Base-by-base conservation (phyloP, 2,797 vertebrate species). In the Scyliorhinus canicula region DNA sequence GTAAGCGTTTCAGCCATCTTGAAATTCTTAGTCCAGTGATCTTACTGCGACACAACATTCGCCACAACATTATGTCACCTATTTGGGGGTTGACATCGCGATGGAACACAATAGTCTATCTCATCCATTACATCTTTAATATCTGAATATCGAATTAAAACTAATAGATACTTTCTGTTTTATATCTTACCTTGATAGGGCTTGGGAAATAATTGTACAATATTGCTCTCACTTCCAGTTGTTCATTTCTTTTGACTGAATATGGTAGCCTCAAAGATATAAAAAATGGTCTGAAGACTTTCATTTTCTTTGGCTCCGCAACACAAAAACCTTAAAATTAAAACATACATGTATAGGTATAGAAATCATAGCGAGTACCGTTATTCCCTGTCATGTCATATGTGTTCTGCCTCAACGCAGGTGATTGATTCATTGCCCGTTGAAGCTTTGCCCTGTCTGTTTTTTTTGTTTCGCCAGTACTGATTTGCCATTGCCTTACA, bases 191-290 rank as follows among this genome's bases (percentile, higher is more conserved):
- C 97, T 96, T 93, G 95, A 97, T 95, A 1, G 95, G 93, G 0
- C 94, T 35, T 21, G 96, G 60, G 26, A 95, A 95, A 95, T 97
- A 97, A 95, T 97, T 97, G 96, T 97, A 97, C 95, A 97, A 14
- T 6, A 97, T 96, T n/a, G 96, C 97, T 95, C 97, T 97, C 95
- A 97, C 96, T 96, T 97, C 97, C 35, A 97, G 96, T 44, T 97
- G 97, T 88, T 97, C 97, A 0, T 97, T 96, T 95, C 96, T 95
- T 96, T 96, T 97, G 47, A 97, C 97, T 0, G 97, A 97, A 95
- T 97, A 97, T 0, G 97, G 97, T 16, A 97, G 95, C 95, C 96
- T 97, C 90, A 97, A 50, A 24, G 97, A 97, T 57, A 97, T 82
- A 95, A 97, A 97, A 95, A 97, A 97, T 90, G 97, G 96, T 95